Evolutionary conservation across 2,797 vertebrate genomes (phyloP), one percentile per base, ranked within the genome.

Genomic region (Adelosebastes latens): DNA sequence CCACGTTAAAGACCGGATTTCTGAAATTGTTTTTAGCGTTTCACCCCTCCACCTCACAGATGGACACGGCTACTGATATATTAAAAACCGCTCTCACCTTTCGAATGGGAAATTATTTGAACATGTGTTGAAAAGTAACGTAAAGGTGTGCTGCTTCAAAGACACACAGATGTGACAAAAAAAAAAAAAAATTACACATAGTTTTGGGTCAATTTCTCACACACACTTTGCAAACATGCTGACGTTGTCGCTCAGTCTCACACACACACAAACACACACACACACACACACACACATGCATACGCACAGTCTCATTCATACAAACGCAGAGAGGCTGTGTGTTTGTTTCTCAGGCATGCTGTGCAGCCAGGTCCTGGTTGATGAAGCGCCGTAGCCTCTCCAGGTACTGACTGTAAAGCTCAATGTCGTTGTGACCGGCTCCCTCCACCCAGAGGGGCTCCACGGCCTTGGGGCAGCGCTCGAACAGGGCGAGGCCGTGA

Each of bases 401-500:
- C 93, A 99, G 95, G 94, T 99, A 99, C 94, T 99, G 98, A 95
- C 98, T 99, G 95, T 99, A 99, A 84, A 99, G 97, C 96, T 99
- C 98, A 79, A 99, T 99, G 95, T 99, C 98, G 80, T 99, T 99
- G 96, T 99, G 98, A 12, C 98, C 98, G 0, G 98, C 98, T 6
- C 98, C 98, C 49, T 99, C 98, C 84, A 99, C 98, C 98, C 98
- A 99, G 46, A 99, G 97, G 0, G 98, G 98, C 95, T 99, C 98
- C 94, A 99, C 98, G 0, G 98, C 98, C 93, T 98, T 98, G 70
- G 98, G 98, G 85, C 98, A 99, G 92, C 98, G 98, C 93, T 99
- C 98, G 0, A 97, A 99, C 59, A 99, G 96, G 0, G 98, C 98
- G 80, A 99, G 95, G 85, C 98, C 98, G 0, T 99, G 98, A 0